Base-by-base conservation (phyloP, 92 coral and sea anemone genomes). In the Porites lobata region DNA sequence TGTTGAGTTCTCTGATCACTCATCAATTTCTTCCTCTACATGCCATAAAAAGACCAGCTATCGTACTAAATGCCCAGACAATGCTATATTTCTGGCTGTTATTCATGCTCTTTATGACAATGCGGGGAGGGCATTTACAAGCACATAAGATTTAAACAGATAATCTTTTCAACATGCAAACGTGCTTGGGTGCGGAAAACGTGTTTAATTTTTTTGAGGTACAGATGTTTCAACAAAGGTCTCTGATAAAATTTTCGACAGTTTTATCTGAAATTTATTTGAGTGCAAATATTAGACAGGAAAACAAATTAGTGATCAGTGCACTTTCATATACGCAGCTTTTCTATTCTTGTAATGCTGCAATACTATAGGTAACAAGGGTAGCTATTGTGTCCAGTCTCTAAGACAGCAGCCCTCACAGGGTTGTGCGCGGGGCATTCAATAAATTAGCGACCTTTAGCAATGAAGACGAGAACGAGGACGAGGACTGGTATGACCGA, bases 11-110 rank as follows among this genome's bases (percentile, higher is more conserved):
- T 84, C 90, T 14, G 56, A 67, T 52, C 63, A 59, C 13, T 63
- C 81, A 5, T 65, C 96, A 51, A 86, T 93, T 18, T 90, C 86
- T 90, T 89, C 96, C 19, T 93, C 93, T 72, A 87, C 93, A 12
- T 90, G 93, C 72, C 70, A 75, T 1, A 86, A 76, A 63, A 43
- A 64, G 47, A 13, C 90, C 7, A 93, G 93, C 1, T 64, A 90
- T 11, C 96, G 93, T 53, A 78, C 73, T 6, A 73, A 59, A 18
- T 90, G 90, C 21, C 73, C 92, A 53, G 93, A 90, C 69, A 58
- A 87, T 18, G 87, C n/a, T 2, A 86, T 85, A 51, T 93, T 93
- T 67, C 15, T 69, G 20, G 85, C 83, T 69, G 70, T 83, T 19
- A 58, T 88, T 20, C 56, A 53, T 17, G 91, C 87, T 50, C 83